A percentile compares a stretch with the other conserved stretches of the same genome.
Evolutionary conservation across 2,113 vertebrate genomes (phyloP).

Genomic region (Crotalus tigris): DNA sequence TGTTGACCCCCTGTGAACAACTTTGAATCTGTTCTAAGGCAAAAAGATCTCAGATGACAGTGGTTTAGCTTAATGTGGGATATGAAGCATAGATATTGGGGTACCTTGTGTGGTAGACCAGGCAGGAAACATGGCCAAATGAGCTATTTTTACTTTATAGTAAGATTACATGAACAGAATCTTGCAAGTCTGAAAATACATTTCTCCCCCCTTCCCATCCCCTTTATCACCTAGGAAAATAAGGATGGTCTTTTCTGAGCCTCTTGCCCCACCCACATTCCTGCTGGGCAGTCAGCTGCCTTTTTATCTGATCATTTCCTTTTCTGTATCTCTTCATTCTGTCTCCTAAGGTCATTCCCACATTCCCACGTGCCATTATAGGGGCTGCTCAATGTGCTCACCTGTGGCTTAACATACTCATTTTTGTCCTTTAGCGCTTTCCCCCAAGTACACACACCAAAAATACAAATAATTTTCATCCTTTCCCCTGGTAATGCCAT

Average conservation of each 20-base stretch:
- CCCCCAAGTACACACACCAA: neutral
- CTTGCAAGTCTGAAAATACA: neutral
- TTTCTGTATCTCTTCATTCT: neutral
- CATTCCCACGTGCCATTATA: neutral
- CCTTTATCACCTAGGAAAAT: neutral
- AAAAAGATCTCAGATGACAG: neutral
- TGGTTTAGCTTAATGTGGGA: neutral
- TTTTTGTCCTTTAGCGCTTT: neutral
- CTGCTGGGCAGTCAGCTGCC: neutral
- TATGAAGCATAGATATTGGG: neutral
- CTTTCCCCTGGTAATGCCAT: neutral
- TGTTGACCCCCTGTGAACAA: neutral
- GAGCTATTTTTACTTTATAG: neutral
- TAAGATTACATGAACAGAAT: neutral
- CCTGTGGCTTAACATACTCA: neutral
- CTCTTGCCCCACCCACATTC: neutral
- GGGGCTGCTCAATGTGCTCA: neutral
- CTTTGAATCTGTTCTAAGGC: neutral
- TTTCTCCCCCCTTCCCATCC: neutral
- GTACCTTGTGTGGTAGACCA: neutral
- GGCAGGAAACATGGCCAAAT: neutral
- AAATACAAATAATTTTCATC: neutral
- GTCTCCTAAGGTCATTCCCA: neutral
- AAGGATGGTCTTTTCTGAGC: neutral
- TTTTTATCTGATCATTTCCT: neutral